Percentiles rank a stretch among this genome's conserved stretches.
phyloP scores from a whole-genome alignment of 2,888 invertebrate species.

The Caenorhabditis doughertyi region DNA sequence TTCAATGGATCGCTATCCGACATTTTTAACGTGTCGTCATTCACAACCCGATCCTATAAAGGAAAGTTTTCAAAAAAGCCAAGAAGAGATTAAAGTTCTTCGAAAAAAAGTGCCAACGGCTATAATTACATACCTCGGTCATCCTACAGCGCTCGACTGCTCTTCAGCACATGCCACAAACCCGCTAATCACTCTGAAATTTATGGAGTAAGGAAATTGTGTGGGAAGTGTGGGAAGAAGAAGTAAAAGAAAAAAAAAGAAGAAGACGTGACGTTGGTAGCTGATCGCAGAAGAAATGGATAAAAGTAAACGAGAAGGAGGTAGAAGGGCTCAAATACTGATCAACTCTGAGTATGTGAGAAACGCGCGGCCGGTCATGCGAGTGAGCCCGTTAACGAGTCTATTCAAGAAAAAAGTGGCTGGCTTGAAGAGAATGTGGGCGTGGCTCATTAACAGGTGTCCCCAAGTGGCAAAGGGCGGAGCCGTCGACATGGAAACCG shows the following conservation, averaged over 20 bases:
- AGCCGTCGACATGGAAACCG: slow-evolving; percentile 7
- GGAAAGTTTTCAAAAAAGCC: neutral
- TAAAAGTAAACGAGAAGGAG: neutral
- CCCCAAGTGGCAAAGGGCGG: neutral
- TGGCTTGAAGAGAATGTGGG: slow-evolving; percentile 9
- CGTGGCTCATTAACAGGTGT: slow-evolving; percentile 35
- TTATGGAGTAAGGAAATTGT: slow-evolving; percentile 7
- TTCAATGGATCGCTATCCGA: slow-evolving; percentile 53
- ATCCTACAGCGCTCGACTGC: slow-evolving; percentile 41
- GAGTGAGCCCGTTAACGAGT: slow-evolving; percentile 44
- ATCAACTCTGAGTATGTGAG: slow-evolving; percentile 22
- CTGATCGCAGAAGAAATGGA: slow-evolving; percentile 22
- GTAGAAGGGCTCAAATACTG: slow-evolving; percentile 26
- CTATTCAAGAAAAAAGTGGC: slow-evolving; percentile 16
- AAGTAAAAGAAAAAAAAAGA: neutral
- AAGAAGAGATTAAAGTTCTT: slow-evolving; percentile 20
- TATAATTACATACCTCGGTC: slow-evolving; percentile 60
- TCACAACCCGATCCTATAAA: slow-evolving; percentile 54
- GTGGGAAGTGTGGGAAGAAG: slow-evolving; percentile 3
- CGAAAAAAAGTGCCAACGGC: slow-evolving; percentile 25
- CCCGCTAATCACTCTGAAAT: slow-evolving; percentile 63
- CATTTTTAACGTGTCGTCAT: slow-evolving; percentile 45
- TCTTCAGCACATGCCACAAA: slow-evolving; percentile 60
- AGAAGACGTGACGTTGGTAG: slow-evolving; percentile 4
- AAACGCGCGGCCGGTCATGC: slow-evolving; percentile 41